Percentiles rank a stretch among this genome's conserved stretches.
phyloP scores from a whole-genome alignment of 2,113 vertebrate species.

The Sminthopsis crassicaudata region DNA sequence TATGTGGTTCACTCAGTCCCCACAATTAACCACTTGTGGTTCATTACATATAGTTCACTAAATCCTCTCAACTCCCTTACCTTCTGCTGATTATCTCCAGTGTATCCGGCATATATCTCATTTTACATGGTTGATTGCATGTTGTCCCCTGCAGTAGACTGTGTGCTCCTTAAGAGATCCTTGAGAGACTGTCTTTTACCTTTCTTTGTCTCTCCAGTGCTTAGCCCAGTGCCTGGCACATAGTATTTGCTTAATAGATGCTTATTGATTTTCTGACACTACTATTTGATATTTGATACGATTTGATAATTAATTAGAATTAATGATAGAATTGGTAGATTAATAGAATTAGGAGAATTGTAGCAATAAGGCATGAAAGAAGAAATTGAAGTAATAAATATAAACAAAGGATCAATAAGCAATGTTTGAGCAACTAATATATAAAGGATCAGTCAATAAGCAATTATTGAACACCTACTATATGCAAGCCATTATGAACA shows the following conservation, averaged over 20 bases:
- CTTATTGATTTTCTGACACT: background rate
- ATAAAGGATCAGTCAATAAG: background rate
- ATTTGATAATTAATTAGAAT: too few species aligned
- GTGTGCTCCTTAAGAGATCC: background rate
- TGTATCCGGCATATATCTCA: background rate
- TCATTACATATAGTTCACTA: too few species aligned
- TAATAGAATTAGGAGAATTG: background rate
- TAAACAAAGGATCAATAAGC: background rate
- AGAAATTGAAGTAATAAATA: background rate
- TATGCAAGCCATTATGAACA: background rate
- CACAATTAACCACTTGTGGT: too few species aligned
- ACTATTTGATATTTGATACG: too few species aligned
- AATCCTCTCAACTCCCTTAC: too few species aligned
- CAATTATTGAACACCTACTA: background rate
- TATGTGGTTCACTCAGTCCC: too few species aligned
- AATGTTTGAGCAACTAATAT: background rate
- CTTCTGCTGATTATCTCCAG: background rate
- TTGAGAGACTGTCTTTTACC: too few species aligned
- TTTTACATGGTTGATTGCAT: background rate
- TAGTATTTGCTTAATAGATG: background rate
- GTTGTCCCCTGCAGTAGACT: background rate
- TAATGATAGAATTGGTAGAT: background rate
- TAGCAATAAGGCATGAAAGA: background rate
- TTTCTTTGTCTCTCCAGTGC: background rate
- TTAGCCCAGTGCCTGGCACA: background rate